Evolutionary conservation across 1,140 invertebrate species (phyloP).

Genomic region (Gonatopus flavifemur): DNA sequence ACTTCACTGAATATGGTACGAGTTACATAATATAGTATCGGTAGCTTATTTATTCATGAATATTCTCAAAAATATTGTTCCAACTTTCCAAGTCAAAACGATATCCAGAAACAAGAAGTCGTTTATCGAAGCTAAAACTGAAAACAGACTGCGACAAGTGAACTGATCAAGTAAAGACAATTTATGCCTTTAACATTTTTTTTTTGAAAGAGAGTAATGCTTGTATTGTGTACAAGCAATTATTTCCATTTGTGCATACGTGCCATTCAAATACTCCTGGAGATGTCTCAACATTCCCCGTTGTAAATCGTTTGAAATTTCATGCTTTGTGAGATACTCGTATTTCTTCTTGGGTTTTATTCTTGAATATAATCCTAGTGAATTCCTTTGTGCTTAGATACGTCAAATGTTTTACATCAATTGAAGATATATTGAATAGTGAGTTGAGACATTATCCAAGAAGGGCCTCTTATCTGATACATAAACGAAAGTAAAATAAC

Average conservation of each 20-base stretch:
- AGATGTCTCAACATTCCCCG: constrained; percentile 20
- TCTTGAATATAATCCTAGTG: not conserved
- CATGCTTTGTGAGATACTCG: not conserved
- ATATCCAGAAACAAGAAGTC: constrained; percentile 40
- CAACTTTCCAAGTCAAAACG: constrained; percentile 38
- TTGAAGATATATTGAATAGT: constrained; percentile 15
- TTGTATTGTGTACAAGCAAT: constrained; percentile 24
- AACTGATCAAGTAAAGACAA: constrained; percentile 41
- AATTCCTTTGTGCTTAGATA: not conserved
- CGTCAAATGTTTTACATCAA: constrained; percentile 2
- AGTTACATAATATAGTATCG: not conserved
- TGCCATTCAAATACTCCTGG: constrained; percentile 28
- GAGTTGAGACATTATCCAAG: constrained; percentile 28
- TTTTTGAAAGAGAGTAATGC: constrained; percentile 29
- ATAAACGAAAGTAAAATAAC: constrained; percentile 7
- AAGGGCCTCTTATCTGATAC: constrained; percentile 31
- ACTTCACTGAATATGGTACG: no score
- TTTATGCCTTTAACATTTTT: constrained; percentile 44
- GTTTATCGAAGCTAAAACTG: constrained; percentile 46
- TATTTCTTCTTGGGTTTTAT: not conserved
- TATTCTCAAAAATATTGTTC: constrained; percentile 27
- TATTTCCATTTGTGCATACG: constrained; percentile 31
- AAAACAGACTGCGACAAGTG: constrained; percentile 46
- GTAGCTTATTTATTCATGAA: not conserved
- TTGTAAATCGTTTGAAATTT: constrained; percentile 3